Conservation (phyloP, 2,797 vertebrate species). For the Helicolenus hilgendorfi region DNA sequence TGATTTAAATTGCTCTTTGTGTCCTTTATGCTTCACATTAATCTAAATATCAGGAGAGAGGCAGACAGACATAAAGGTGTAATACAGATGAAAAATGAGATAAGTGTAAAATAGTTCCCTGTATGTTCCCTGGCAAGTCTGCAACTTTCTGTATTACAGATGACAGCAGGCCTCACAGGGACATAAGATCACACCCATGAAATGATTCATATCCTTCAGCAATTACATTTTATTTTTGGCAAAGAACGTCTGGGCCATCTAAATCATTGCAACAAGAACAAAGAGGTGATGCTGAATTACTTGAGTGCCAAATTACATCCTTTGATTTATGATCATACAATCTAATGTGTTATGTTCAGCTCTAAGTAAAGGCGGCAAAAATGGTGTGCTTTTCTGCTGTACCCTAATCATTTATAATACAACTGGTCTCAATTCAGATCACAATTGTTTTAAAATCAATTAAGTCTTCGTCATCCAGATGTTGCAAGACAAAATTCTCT, state of each 20-base stretch:
- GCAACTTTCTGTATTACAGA: slow-evolving; percentile 33
- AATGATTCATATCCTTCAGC: slow-evolving; percentile 53
- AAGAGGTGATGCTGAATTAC: slow-evolving; percentile 25
- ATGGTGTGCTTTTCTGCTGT: neutral
- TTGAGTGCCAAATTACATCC: slow-evolving; percentile 24
- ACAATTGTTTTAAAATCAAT: neutral
- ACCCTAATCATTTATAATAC: neutral
- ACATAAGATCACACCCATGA: slow-evolving; percentile 35
- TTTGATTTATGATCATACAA: slow-evolving; percentile 28
- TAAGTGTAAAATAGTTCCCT: slow-evolving; percentile 28
- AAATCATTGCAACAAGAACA: slow-evolving; percentile 41
- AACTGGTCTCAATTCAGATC: neutral
- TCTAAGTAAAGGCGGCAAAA: neutral
- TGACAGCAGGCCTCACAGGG: slow-evolving; percentile 27
- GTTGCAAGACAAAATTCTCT: neutral
- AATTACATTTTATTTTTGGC: slow-evolving; percentile 67
- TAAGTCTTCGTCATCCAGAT: neutral
- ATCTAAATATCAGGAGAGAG: slow-evolving; percentile 25
- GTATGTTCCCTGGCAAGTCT: slow-evolving; percentile 5
- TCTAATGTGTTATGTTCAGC: slow-evolving; percentile 4
- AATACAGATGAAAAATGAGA: slow-evolving; percentile 36
- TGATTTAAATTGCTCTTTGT: slow-evolving; percentile 15
- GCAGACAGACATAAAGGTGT: neutral
- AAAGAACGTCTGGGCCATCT: slow-evolving; percentile 25
- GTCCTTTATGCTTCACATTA: slow-evolving; percentile 19